Conservation (phyloP, 2,797 vertebrate species). For the Lepus townsendii region DNA sequence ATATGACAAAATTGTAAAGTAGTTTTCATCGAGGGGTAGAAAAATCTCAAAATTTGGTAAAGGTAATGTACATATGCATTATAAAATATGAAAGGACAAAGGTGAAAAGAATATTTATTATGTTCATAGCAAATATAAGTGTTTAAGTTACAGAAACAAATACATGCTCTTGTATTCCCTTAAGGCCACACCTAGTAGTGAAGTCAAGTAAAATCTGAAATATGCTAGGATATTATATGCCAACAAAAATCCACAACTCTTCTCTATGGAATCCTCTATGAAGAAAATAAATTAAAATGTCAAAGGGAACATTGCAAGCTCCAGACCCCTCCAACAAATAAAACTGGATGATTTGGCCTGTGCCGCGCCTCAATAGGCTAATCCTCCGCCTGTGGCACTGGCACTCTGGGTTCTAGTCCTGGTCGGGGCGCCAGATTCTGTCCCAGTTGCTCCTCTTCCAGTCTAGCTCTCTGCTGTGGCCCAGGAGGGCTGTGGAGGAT, state of each 20-base stretch:
- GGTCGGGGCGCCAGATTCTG: too few relatives aligned
- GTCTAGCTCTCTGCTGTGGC: too few relatives aligned
- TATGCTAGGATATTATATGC: not conserved
- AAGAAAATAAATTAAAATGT: not conserved
- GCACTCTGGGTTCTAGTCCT: too few relatives aligned
- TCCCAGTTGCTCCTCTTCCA: too few relatives aligned
- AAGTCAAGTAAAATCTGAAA: not conserved
- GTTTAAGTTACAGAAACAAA: constrained; percentile 7
- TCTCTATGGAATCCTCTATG: not conserved
- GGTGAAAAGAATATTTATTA: constrained; percentile 10
- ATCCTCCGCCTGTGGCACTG: too few relatives aligned
- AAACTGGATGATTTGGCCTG: not conserved
- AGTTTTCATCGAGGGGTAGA: not conserved
- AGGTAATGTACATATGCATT: not conserved
- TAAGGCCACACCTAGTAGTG: not conserved
- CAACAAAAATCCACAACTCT: not conserved
- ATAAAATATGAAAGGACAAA: constrained; percentile 31
- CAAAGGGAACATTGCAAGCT: not conserved
- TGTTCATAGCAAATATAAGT: constrained; percentile 11
- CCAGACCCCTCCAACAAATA: not conserved
- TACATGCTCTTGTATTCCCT: not conserved
- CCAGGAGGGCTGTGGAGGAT: too few relatives aligned
- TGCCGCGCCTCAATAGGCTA: too few relatives aligned
- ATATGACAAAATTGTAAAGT: not conserved
- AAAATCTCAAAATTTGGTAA: constrained; percentile 5